A percentile compares a stretch with the other conserved stretches of the same genome.
These are phyloP conservation scores for Sebastes steindachneri DNA, from an alignment of 2,797 vertebrate species.

Conservation along the genomic window DNA sequence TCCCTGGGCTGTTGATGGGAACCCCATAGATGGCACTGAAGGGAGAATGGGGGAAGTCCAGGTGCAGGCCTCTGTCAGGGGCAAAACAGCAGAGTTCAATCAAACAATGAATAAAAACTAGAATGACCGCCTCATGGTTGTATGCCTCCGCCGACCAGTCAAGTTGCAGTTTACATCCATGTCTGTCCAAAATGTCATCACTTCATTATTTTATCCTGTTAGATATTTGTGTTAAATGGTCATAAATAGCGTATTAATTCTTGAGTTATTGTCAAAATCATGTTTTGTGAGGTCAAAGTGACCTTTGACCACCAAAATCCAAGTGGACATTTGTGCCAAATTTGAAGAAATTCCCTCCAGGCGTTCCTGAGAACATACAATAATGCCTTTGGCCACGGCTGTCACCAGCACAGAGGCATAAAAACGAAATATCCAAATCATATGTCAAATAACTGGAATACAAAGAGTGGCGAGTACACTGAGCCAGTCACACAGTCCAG, in stretches of 20 bases:
- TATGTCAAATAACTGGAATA: neutral
- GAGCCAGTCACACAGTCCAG: neutral
- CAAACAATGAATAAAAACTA: neutral
- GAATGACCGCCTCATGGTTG: accelerated
- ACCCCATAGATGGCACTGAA: constrained; percentile 93
- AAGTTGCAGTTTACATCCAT: too few species aligned
- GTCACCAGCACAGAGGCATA: neutral
- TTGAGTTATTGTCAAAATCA: neutral
- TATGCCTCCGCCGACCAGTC: neutral
- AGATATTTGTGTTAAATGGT: too few species aligned
- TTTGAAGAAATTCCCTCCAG: neutral
- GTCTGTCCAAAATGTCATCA: too few species aligned
- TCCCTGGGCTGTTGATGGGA: constrained; percentile 93
- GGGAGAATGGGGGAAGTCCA: constrained; percentile 92
- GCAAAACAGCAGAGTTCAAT: constrained; percentile 24
- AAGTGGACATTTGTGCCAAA: too few species aligned
- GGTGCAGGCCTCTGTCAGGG: constrained; percentile 87
- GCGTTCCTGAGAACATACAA: neutral
- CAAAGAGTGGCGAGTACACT: neutral
- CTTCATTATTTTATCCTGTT: too few species aligned
- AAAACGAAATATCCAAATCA: neutral
- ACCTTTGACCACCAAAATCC: neutral
- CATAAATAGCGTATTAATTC: too few species aligned
- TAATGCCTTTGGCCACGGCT: neutral
- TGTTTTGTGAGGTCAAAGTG: neutral